phyloP scores from a whole-genome alignment of 1,140 invertebrate species.

The Listronotus oregonensis region DNA sequence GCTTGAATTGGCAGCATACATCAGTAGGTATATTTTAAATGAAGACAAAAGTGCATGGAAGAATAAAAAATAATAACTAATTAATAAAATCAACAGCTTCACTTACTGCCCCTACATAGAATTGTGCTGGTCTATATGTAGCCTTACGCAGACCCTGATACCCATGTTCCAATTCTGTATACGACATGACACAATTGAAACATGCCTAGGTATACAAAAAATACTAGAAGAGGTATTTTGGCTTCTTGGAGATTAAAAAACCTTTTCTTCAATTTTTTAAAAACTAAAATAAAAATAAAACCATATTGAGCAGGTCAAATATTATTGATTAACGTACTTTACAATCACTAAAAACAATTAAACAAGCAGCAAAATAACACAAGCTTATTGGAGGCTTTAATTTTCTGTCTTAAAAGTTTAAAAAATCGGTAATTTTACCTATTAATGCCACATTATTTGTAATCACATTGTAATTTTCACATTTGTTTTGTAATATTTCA shows the following conservation, averaged over 20 bases:
- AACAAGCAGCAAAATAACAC: too few species aligned
- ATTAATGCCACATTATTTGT: too few species aligned
- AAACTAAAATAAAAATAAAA: background rate
- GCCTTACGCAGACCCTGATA: conserved; percentile 80
- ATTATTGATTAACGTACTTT: conserved; percentile 35
- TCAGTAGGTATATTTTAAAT: conserved; percentile 11
- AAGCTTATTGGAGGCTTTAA: too few species aligned
- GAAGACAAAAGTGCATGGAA: conserved; percentile 2
- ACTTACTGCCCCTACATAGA: conserved; percentile 61
- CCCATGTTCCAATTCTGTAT: conserved; percentile 86
- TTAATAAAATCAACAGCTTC: conserved; percentile 16
- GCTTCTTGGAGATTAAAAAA: background rate
- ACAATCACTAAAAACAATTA: too few species aligned
- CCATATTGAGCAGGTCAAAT: conserved; percentile 39
- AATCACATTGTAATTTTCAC: too few species aligned
- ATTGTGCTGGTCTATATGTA: conserved; percentile 60
- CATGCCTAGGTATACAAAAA: conserved; percentile 27
- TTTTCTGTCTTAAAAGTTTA: too few species aligned
- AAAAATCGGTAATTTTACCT: too few species aligned
- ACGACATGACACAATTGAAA: conserved; percentile 69
- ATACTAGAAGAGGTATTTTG: conserved; percentile 1
- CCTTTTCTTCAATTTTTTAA: too few species aligned
- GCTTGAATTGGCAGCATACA: conserved; percentile 17
- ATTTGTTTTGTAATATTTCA: too few species aligned
- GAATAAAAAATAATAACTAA: conserved; percentile 12